Evolutionary conservation across 2,888 invertebrate genomes (phyloP).

Genomic region (Crematogaster levior): DNA sequence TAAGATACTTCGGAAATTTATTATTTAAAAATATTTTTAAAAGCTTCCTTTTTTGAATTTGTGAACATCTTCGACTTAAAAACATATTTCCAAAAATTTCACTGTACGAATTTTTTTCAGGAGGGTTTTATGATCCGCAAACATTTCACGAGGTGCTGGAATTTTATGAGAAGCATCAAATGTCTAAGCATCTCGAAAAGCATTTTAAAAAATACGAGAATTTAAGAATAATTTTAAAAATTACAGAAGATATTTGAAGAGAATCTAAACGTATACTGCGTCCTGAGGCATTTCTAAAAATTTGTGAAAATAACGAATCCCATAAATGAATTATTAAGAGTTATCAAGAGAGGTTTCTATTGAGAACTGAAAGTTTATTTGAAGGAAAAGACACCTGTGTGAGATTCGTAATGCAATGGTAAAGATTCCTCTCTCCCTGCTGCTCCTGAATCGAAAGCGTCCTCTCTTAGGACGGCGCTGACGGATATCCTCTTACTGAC

Average conservation of each 20-base stretch:
- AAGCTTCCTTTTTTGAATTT: background rate
- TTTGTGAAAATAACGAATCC: background rate
- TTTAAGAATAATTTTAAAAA: background rate
- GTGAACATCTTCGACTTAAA: background rate
- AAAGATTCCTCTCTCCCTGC: slow-evolving; percentile 55
- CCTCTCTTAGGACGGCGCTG: slow-evolving; percentile 73
- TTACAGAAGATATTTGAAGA: background rate
- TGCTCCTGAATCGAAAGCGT: slow-evolving; percentile 60
- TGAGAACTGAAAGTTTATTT: background rate
- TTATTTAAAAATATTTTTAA: background rate
- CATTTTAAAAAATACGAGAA: background rate
- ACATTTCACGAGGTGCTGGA: background rate
- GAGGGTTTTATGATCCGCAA: background rate
- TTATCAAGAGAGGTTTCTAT: background rate
- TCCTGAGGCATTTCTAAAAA: background rate
- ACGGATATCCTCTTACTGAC: slow-evolving; percentile 86
- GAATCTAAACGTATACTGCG: background rate
- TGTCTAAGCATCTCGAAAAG: background rate
- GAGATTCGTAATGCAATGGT: slow-evolving; percentile 64
- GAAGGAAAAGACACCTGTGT: slow-evolving; percentile 72
- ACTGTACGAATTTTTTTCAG: background rate
- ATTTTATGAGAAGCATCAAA: too few relatives aligned
- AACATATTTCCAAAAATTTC: background rate
- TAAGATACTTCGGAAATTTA: background rate
- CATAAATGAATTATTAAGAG: background rate